Base-by-base conservation (phyloP, 2,888 invertebrate species). In the Germaria angustata region DNA sequence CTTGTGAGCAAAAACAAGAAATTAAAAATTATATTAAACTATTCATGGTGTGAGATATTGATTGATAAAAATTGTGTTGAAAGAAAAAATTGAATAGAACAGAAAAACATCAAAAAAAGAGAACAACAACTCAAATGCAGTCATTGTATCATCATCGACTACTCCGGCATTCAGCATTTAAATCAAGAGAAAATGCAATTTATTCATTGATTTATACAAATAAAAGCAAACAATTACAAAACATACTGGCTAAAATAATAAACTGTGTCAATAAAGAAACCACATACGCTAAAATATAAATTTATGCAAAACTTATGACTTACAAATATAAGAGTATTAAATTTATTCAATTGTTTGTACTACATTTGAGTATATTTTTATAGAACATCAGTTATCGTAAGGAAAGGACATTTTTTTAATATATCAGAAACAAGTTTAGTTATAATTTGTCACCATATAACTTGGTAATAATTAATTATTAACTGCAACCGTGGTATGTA, bases 51-150 rank as follows among this genome's bases (percentile, higher is more conserved):
- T 76, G 71, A 81, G 59, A 65, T 72, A 77, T 77, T 77, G 72
- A 77, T 81, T 77, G 77, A 68, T 55, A 57, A 76, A 81, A 78
- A n/a, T n/a, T n/a, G 78, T 78, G 68, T 78, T 81, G 34, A 78
- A 55, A 73, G 53, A 66, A 81, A 77, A 39, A 72, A 44, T 49
- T 34, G 61, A 61, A 66, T 59, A 79, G 51, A 71, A 65, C 63
- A 65, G 39, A 69, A 65, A 71, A 66, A 66, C n/a, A 22, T 17
- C 2, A 57, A 34, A 44, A 41, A 41, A 55, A 28, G 2, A 36
- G 8, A 55, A 61, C 61, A 53, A 53, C 46, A 63, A 57, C 68
- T 1, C 41, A 5, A 41, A 59, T 59, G 13, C 59, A 59, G n/a
- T 55, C 66, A 59, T 61, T 32, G 24, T 46, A 41, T 20, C 68